These are phyloP conservation scores for Ophion obscuratus DNA, from an alignment of 2,888 invertebrate genomes.

Conservation along the genomic window DNA sequence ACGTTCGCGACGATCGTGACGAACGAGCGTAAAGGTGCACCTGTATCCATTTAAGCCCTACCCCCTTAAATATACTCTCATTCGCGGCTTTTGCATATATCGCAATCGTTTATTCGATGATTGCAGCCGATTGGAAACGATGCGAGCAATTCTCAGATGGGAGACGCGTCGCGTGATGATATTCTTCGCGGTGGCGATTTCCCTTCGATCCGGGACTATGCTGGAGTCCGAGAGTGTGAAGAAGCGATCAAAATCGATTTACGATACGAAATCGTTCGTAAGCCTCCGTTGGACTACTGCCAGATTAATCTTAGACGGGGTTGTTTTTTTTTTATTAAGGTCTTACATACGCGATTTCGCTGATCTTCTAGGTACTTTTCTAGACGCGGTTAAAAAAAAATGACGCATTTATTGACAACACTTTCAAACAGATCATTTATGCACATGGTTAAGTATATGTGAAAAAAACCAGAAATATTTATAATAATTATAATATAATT, in stretches of 20 bases:
- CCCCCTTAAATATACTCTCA: slow-evolving; percentile 63
- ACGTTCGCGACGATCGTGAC: slow-evolving; percentile 15
- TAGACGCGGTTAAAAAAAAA: too few relatives aligned
- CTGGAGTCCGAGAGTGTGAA: slow-evolving; percentile 2
- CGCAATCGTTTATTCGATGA: slow-evolving; percentile 34
- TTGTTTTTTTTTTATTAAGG: too few relatives aligned
- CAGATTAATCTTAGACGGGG: too few relatives aligned
- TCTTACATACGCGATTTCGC: too few relatives aligned
- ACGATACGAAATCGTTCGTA: slow-evolving; percentile 3
- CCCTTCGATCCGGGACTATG: slow-evolving; percentile 31
- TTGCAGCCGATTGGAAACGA: slow-evolving; percentile 13
- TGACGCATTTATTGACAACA: too few relatives aligned
- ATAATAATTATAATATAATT: too few relatives aligned
- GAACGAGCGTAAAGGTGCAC: slow-evolving; percentile 63
- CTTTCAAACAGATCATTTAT: too few relatives aligned
- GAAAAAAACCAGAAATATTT: too few relatives aligned
- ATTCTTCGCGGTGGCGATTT: slow-evolving; percentile 6
- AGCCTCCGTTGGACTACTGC: not conserved
- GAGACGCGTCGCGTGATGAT: not conserved
- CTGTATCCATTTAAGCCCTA: slow-evolving; percentile 71
- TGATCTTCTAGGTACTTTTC: too few relatives aligned
- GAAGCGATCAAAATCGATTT: slow-evolving; percentile 28
- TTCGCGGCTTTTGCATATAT: slow-evolving; percentile 54
- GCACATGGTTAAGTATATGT: too few relatives aligned
- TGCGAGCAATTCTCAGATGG: not conserved